Percentiles rank a stretch among this genome's conserved stretches.
Conservation (phyloP, 53 echinoderm and acorn worm genomes). For the Actinopyga echinites region DNA sequence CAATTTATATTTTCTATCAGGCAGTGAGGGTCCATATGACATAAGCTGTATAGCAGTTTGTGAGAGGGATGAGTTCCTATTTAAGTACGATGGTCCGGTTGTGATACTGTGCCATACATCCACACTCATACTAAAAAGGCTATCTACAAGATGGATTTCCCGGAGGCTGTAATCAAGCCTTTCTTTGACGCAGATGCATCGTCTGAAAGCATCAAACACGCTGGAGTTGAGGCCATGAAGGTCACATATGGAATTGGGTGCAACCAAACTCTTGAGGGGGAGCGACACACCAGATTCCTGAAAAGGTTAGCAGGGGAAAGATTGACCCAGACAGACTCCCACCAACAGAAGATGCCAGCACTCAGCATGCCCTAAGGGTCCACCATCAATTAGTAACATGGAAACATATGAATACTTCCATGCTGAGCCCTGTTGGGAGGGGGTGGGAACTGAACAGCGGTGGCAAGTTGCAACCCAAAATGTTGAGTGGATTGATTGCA, state of each 20-base stretch:
- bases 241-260: slow-evolving; percentile 38
- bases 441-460: slow-evolving; percentile 40
- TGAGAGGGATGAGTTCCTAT: slow-evolving; percentile 41
- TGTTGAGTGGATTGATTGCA: slow-evolving; percentile 32
- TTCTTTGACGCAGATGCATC: slow-evolving; percentile 7
- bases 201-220: neutral
- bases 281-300: neutral
- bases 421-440: slow-evolving; percentile 41
- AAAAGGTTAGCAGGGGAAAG: neutral
- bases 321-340: slow-evolving; percentile 17
- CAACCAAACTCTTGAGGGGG: slow-evolving; percentile 5
- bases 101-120: too few species aligned
- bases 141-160: slow-evolving; percentile 48
- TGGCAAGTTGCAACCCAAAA: slow-evolving; percentile 40
- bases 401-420: slow-evolving; percentile 38
- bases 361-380: neutral
- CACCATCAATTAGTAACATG: slow-evolving; percentile 45
- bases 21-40: slow-evolving; percentile 23
- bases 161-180: neutral
- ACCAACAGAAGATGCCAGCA: neutral
- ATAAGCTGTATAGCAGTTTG: slow-evolving; percentile 22
- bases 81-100: slow-evolving; percentile 54
- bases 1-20: too few species aligned
- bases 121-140: slow-evolving; percentile 27
- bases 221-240: slow-evolving; percentile 46